Evolutionary conservation across 2,888 invertebrate genomes (phyloP).

Genomic region (Xestia ashworthii): DNA sequence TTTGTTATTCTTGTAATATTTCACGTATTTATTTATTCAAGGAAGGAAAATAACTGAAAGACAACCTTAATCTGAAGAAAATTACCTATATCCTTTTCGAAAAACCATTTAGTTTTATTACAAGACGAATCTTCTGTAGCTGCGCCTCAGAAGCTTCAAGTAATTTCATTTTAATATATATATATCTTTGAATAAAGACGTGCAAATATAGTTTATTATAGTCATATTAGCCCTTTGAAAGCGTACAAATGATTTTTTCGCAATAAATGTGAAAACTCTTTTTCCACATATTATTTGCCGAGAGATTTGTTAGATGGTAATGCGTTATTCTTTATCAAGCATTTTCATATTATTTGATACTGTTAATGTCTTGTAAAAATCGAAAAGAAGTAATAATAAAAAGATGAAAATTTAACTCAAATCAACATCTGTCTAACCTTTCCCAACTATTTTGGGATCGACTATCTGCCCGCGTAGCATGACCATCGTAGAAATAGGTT

Average conservation of each 20-base stretch:
- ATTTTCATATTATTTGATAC: neutral
- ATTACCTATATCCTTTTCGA: neutral
- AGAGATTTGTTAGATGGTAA: neutral
- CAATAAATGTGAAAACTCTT: constrained; percentile 1
- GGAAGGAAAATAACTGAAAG: neutral
- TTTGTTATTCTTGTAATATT: no score
- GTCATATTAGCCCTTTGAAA: constrained; percentile 25
- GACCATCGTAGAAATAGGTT: no score
- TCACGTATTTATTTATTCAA: no score
- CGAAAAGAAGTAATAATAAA: neutral
- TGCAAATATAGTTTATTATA: constrained; percentile 25
- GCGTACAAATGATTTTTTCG: neutral
- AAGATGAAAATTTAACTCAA: neutral
- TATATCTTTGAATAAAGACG: constrained; percentile 21
- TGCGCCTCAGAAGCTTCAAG: constrained; percentile 17
- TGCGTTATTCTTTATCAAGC: neutral
- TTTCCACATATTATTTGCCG: neutral
- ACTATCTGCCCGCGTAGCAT: neutral
- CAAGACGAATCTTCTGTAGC: constrained; percentile 4
- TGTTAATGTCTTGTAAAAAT: neutral
- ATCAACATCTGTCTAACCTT: neutral
- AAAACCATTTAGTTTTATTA: constrained; percentile 37
- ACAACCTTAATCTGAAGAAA: neutral
- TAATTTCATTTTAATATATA: constrained; percentile 42
- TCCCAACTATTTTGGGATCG: neutral